Conservation (phyloP, 2,888 invertebrate genomes). For the Megalurothrips usitatus region DNA sequence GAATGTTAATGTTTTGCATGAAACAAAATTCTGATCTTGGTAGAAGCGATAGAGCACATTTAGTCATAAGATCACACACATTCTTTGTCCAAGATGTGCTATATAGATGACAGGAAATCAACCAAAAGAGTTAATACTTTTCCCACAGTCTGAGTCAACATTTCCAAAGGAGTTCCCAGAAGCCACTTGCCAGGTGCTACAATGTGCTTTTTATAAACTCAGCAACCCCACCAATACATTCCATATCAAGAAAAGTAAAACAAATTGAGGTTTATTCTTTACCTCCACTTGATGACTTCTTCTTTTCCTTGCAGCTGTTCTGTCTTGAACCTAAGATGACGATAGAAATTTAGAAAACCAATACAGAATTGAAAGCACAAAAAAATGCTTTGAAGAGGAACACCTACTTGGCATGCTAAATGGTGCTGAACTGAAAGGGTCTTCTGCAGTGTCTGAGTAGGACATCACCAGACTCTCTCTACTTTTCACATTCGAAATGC, state of each 20-base stretch:
- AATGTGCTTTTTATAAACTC: neutral
- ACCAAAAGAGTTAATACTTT: too few relatives aligned
- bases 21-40: neutral
- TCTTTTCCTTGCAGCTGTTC: slow-evolving; percentile 37
- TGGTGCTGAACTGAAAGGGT: slow-evolving; percentile 79
- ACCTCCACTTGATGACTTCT: slow-evolving; percentile 44
- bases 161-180: neutral
- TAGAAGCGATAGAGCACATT: neutral
- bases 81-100: too few relatives aligned
- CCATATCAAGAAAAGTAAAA: slow-evolving; percentile 34
- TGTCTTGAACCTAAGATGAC: slow-evolving; percentile 36
- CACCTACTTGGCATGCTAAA: slow-evolving; percentile 65
- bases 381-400: slow-evolving; percentile 34
- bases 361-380: neutral
- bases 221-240: neutral
- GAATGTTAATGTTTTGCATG: neutral
- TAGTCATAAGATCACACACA: too few relatives aligned
- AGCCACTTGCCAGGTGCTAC: neutral
- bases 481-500: slow-evolving; percentile 64
- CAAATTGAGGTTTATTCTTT: slow-evolving; percentile 47
- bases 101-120: too few relatives aligned
- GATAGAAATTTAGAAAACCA: slow-evolving; percentile 31
- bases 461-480: slow-evolving; percentile 65
- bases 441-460: slow-evolving; percentile 51
- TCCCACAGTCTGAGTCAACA: neutral